Conservation (phyloP, 2,113 vertebrate species). For the Bubo bubo region DNA sequence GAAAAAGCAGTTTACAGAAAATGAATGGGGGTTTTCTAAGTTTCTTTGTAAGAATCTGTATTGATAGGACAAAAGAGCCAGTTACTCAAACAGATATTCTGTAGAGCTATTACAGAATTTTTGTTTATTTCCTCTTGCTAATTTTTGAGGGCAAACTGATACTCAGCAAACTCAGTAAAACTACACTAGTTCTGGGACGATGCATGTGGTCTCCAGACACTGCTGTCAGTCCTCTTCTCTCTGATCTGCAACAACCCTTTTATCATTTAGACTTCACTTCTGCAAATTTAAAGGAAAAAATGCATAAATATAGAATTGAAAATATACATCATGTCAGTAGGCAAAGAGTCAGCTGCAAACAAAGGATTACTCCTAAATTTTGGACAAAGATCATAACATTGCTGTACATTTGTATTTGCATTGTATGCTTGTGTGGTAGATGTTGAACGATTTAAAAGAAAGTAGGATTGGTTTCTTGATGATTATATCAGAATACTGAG, state of each 20-base stretch:
- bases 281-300: constrained; percentile 3
- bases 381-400: background rate
- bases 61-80: background rate
- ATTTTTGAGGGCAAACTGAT: constrained; percentile 25
- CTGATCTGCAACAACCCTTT: constrained; percentile 52
- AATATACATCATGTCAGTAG: background rate
- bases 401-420: background rate
- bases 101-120: background rate
- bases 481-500: background rate
- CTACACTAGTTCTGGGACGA: rapidly evolving
- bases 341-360: background rate
- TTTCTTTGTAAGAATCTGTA: background rate
- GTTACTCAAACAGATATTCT: background rate
- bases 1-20: background rate
- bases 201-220: constrained; percentile 56
- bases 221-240: constrained; percentile 15
- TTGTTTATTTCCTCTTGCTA: constrained; percentile 8
- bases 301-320: background rate
- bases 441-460: background rate
- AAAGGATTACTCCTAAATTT: background rate
- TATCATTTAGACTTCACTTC: constrained; percentile 38
- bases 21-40: background rate
- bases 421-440: background rate
- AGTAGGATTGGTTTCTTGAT: background rate
- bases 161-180: background rate